phyloP scores from a whole-genome alignment of 2,888 invertebrate genomes.

The Volucella zonaria region DNA sequence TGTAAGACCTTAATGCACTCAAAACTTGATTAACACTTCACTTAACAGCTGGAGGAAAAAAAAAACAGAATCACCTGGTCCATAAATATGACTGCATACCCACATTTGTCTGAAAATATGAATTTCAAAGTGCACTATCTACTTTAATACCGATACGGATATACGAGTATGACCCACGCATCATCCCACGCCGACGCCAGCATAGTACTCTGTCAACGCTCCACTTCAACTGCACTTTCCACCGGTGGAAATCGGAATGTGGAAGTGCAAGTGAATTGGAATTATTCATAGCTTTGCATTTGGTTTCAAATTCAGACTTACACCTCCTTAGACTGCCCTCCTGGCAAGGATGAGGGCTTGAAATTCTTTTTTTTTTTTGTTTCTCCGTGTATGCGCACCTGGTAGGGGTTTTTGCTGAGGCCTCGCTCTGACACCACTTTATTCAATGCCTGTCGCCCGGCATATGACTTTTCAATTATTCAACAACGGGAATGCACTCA shows the following conservation, averaged over 20 bases:
- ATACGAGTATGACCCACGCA: constrained; percentile 24
- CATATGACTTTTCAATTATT: constrained; percentile 74
- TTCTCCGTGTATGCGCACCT: constrained; percentile 43
- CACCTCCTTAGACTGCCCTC: constrained; percentile 68
- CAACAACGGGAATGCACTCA: constrained; percentile 72
- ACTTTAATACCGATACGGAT: background rate
- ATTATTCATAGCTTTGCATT: constrained; percentile 79
- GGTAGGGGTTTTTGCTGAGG: constrained; percentile 31
- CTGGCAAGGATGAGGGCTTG: constrained; percentile 9
- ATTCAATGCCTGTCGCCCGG: constrained; percentile 70
- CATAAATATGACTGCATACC: constrained; percentile 49
- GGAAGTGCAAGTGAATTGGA: constrained; percentile 76
- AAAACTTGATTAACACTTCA: constrained; percentile 54
- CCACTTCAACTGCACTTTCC: background rate
- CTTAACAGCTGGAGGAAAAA: constrained; percentile 39
- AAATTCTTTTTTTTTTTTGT: constrained; percentile 35
- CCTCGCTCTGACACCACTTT: constrained; percentile 17
- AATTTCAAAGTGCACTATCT: constrained; percentile 44
- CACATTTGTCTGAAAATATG: constrained; percentile 38
- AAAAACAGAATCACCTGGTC: constrained; percentile 10
- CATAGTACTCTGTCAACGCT: constrained; percentile 9
- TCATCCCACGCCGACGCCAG: constrained; percentile 1
- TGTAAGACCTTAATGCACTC: constrained; percentile 49
- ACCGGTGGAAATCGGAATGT: background rate
- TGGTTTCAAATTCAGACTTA: constrained; percentile 69